Percentiles rank a stretch among this genome's conserved stretches.
Conservation (phyloP, 2,113 vertebrate species). For the Pelmatolapia mariae region DNA sequence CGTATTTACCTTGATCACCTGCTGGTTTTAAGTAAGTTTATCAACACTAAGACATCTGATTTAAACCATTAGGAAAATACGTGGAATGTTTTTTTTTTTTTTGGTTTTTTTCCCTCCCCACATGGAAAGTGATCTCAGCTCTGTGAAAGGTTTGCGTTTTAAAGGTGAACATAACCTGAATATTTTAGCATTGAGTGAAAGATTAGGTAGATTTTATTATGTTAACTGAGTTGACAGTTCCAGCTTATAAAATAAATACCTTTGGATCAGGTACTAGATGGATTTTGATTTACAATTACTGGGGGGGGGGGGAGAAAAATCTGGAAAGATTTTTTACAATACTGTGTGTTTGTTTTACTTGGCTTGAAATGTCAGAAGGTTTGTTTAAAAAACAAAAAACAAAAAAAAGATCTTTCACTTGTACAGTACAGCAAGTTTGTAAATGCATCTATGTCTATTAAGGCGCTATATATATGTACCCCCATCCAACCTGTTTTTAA, state of each 20-base stretch:
- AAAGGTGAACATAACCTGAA: neutral
- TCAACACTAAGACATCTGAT: neutral
- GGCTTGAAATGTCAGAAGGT: neutral
- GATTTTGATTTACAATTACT: neutral
- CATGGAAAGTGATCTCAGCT: neutral
- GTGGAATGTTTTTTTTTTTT: neutral
- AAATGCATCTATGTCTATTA: neutral
- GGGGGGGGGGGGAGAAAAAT: accelerated
- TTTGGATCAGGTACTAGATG: neutral
- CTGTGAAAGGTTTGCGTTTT: neutral
- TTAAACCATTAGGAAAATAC: neutral
- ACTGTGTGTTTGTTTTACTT: neutral
- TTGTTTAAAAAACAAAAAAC: neutral
- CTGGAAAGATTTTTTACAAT: neutral
- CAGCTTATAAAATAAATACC: neutral
- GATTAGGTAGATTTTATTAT: neutral
- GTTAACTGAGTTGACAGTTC: neutral
- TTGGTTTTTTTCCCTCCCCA: accelerated
- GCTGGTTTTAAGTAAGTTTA: neutral
- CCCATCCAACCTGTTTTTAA: conserved; percentile 1
- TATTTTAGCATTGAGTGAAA: neutral
- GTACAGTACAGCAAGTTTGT: neutral
- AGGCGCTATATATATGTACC: conserved; percentile 23
- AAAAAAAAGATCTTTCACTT: neutral
- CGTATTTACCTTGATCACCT: neutral